Evolutionary conservation across 2,797 vertebrate species (phyloP).

Genomic region (Potorous gilbertii): DNA sequence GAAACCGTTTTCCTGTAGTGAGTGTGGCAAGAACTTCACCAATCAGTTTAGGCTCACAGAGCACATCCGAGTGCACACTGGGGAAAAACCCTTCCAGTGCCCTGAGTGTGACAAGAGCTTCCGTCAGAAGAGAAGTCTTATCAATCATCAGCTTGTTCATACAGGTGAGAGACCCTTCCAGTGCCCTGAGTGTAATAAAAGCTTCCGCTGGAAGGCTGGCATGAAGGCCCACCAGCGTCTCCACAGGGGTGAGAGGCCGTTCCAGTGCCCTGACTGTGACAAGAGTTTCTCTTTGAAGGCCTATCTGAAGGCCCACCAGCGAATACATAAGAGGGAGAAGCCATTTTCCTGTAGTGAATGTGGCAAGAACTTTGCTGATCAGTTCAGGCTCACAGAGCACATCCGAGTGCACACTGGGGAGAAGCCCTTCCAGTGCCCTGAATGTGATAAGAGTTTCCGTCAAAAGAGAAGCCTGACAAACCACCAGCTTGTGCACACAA

Average conservation of each 20-base stretch:
- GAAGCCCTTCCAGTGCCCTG: conserved; percentile 59
- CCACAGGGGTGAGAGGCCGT: conserved; percentile 75
- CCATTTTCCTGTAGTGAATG: conserved; percentile 68
- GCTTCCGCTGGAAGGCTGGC: conserved; percentile 63
- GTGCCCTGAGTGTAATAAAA: conserved; percentile 62
- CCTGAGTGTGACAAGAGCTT: conserved; percentile 29
- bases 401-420: conserved; percentile 73
- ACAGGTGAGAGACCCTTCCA: background rate
- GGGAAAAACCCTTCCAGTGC: conserved; percentile 39
- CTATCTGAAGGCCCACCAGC: conserved; percentile 76
- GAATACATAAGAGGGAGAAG: conserved; percentile 72
- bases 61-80: conserved; percentile 45
- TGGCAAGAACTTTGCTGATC: conserved; percentile 65
- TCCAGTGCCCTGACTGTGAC: conserved; percentile 62
- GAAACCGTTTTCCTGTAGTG: conserved; percentile 31
- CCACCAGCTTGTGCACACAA: conserved; percentile 71
- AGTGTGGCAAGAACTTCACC: conserved; percentile 33
- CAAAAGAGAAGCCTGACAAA: conserved; percentile 67
- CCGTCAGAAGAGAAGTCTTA: conserved; percentile 17
- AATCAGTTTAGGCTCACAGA: conserved; percentile 15
- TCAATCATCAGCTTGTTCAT: conserved; percentile 18
- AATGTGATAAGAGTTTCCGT: conserved; percentile 68
- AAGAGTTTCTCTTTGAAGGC: conserved; percentile 74
- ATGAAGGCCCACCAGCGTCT: conserved; percentile 62
- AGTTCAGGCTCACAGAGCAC: conserved; percentile 68